phyloP scores from a whole-genome alignment of 1,140 invertebrate species.

The Drosophila guanche region DNA sequence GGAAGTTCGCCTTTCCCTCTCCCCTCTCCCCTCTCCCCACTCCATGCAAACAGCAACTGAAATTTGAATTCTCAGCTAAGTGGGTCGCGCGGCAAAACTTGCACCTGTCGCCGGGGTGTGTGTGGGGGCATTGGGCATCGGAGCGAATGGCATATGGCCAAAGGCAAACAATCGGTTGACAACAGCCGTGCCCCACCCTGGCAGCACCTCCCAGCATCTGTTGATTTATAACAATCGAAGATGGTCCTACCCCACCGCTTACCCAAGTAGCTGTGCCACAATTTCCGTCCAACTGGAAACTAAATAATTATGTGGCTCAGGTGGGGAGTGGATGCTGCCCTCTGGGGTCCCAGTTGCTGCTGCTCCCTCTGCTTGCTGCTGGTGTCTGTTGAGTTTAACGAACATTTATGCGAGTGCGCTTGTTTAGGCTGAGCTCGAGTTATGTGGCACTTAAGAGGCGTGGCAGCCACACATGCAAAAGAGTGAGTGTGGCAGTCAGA shows the following conservation, averaged over 20 bases:
- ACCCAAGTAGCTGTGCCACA: slow-evolving; percentile 37
- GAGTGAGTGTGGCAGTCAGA: slow-evolving; percentile 42
- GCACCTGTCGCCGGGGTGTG: slow-evolving; percentile 26
- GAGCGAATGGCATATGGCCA: slow-evolving; percentile 51
- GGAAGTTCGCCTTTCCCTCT: no score
- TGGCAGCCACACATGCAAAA: slow-evolving; percentile 44
- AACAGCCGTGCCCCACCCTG: background rate
- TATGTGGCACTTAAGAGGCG: slow-evolving; percentile 73
- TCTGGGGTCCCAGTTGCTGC: slow-evolving; percentile 16
- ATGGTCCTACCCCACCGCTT: slow-evolving; percentile 4
- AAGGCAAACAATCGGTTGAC: slow-evolving; percentile 64
- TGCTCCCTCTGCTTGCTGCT: background rate
- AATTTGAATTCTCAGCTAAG: slow-evolving; percentile 52
- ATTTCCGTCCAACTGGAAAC: slow-evolving; percentile 70
- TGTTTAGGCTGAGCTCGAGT: slow-evolving; percentile 79
- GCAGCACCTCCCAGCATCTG: no score
- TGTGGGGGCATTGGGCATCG: slow-evolving; percentile 2
- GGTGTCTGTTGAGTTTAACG: slow-evolving; percentile 61
- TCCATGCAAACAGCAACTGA: slow-evolving; percentile 16
- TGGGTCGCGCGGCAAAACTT: slow-evolving; percentile 42
- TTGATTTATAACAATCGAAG: slow-evolving; percentile 80
- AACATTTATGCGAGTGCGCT: slow-evolving; percentile 78
- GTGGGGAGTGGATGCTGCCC: slow-evolving; percentile 24
- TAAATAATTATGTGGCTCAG: slow-evolving; percentile 74
- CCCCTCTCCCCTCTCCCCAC: background rate